These are phyloP conservation scores for Ischnura elegans DNA, from an alignment of 2,888 invertebrate genomes.

Conservation along the genomic window DNA sequence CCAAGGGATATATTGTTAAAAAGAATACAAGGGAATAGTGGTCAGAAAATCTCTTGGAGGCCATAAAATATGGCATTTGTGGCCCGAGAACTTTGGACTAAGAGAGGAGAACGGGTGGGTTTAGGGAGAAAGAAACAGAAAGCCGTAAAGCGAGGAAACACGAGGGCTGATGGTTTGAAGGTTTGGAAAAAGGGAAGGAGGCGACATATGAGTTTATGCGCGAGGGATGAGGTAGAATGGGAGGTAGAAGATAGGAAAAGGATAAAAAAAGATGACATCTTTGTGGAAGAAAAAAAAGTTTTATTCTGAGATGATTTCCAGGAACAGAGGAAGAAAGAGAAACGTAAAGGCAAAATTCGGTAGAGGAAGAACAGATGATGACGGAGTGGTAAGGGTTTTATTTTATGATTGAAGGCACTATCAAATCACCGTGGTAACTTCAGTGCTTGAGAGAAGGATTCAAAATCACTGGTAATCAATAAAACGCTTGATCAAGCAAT, in stretches of 20 bases:
- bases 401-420: too few species aligned
- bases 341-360: too few species aligned
- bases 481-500: too few species aligned
- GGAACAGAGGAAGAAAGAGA: background rate
- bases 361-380: too few species aligned
- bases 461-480: too few species aligned
- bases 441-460: too few species aligned
- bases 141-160: constrained; percentile 26
- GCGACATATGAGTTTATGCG: background rate
- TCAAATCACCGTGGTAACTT: too few species aligned
- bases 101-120: background rate
- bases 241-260: background rate
- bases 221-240: background rate
- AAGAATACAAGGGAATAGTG: background rate
- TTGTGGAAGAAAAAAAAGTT: background rate
- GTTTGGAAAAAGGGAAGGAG: background rate
- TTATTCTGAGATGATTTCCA: background rate
- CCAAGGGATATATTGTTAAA: constrained; percentile 19
- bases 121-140: background rate
- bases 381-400: too few species aligned
- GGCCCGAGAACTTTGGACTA: background rate
- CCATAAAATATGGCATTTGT: constrained; percentile 24
- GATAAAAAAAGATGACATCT: background rate
- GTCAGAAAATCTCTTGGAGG: background rate
- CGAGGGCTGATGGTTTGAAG: background rate